Base-by-base conservation (phyloP, 2,888 invertebrate species). In the Pocota personata region DNA sequence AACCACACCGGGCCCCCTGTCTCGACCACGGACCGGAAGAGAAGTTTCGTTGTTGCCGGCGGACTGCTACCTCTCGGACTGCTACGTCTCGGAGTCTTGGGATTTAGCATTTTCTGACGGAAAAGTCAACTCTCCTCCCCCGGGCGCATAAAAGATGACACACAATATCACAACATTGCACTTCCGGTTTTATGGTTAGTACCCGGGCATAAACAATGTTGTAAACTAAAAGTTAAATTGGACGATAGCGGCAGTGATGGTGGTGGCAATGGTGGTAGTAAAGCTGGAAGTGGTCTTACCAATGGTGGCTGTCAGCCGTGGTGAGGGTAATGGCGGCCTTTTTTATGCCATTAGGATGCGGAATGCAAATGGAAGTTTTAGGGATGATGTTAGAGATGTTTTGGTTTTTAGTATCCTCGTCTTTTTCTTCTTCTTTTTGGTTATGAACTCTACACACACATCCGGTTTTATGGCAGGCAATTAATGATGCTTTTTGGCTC, bases 191-290 rank as follows among this genome's bases (percentile, higher is more conserved):
- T 82, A 86, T 77, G 86, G 82, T 66, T 72, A 76, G 46, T 66
- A 77, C 48, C 67, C 32, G 72, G 14, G 76, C 86, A 82, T 86
- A 86, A 86, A 77, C 86, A 86, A 82, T 86, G 86, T 86, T 86
- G 72, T 82, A 67, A 86, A 82, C 82, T 72, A 86, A 86, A 86
- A 86, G 82, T 86, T 86, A 77, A 82, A 86, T 86, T 86, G 82
- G 72, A 86, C 72, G 75, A 86, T 64, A 71, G 84, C 57, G 58
- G 52, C 24, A n/a, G 35, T 69, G 27, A 19, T 43, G 55, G 21
- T 46, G 72, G 30, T 48, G 62, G 7, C 55, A 40, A 5, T 10
- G 19, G 19, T 58, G 16, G 37, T 46, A 37, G 62, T 43, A 62
- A 69, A 30, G 35, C 66, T 69, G 30, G 8, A 50, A 60, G 58